Conservation (phyloP, 2,888 invertebrate species). For the Drosophila stalkeri region DNA sequence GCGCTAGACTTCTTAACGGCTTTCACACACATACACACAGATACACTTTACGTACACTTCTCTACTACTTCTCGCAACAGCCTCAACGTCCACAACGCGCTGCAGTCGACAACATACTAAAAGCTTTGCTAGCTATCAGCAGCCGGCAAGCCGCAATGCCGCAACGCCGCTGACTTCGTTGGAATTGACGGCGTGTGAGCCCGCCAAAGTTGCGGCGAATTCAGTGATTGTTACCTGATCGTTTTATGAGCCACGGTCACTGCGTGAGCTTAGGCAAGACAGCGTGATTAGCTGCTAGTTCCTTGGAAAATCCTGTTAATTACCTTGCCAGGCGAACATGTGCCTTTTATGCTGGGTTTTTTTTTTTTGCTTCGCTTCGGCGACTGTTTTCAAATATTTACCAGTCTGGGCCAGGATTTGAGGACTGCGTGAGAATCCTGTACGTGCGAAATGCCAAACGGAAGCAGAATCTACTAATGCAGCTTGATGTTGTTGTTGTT, state of each 20-base stretch:
- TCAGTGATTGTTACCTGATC: constrained; percentile 43
- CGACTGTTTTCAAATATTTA: constrained; percentile 58
- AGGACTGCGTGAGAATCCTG: constrained; percentile 29
- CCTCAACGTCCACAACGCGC: constrained; percentile 69
- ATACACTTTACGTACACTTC: constrained; percentile 50
- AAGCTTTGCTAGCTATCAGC: constrained; percentile 45
- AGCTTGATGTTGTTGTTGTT: too few species aligned
- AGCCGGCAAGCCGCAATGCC: constrained; percentile 15
- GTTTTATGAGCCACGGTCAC: constrained; percentile 17
- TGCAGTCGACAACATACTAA: constrained; percentile 70
- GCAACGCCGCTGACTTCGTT: constrained; percentile 50
- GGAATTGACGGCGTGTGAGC: constrained; percentile 49
- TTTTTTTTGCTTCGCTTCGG: constrained; percentile 28
- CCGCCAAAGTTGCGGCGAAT: constrained; percentile 46
- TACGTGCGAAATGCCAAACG: constrained; percentile 65
- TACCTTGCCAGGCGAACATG: constrained; percentile 45
- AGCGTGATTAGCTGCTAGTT: constrained; percentile 61
- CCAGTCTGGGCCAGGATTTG: constrained; percentile 21
- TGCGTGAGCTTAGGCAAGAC: constrained; percentile 44
- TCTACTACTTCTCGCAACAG: constrained; percentile 38
- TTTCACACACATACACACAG: constrained; percentile 56
- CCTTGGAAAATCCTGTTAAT: constrained; percentile 61
- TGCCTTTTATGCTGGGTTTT: constrained; percentile 51
- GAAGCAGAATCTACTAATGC: constrained; percentile 57
- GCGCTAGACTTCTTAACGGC: constrained; percentile 73